Conservation (phyloP, 2,113 vertebrate species). For the Callionymus lyra region DNA sequence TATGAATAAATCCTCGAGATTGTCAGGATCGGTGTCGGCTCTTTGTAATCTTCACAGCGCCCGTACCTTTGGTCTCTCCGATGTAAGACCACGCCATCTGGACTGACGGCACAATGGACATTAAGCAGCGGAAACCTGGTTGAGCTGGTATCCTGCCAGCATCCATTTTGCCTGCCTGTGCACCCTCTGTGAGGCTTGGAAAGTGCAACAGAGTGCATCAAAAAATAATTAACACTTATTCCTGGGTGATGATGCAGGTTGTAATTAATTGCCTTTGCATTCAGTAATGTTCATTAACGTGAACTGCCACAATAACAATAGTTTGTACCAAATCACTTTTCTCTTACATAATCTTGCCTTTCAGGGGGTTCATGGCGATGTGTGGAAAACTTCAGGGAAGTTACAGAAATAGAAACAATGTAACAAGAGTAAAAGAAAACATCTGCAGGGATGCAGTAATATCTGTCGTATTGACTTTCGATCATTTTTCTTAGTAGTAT, state of each 20-base stretch:
- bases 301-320: slow-evolving; percentile 44
- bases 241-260: slow-evolving; percentile 54
- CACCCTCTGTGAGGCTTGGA: slow-evolving; percentile 33
- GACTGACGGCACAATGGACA: slow-evolving; percentile 42
- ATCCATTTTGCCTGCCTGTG: slow-evolving; percentile 50
- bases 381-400: slow-evolving; percentile 6
- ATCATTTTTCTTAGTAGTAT: too few relatives aligned
- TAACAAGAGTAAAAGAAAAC: too few relatives aligned
- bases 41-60: too few relatives aligned
- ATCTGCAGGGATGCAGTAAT: too few relatives aligned
- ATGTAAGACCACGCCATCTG: slow-evolving; percentile 39
- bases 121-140: slow-evolving; percentile 43
- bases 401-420: slow-evolving; percentile 9
- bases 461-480: too few relatives aligned
- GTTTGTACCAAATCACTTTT: slow-evolving; percentile 29
- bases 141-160: slow-evolving; percentile 50
- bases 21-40: too few relatives aligned
- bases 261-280: slow-evolving; percentile 55
- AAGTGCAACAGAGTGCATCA: slow-evolving; percentile 52
- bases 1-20: too few relatives aligned
- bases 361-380: slow-evolving; percentile 16
- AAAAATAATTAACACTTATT: slow-evolving; percentile 61
- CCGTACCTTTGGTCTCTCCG: background rate
- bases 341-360: slow-evolving; percentile 27
- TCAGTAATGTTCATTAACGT: slow-evolving; percentile 51